phyloP scores from a whole-genome alignment of 2,888 invertebrate genomes.

The Falcaria lacertinaria region DNA sequence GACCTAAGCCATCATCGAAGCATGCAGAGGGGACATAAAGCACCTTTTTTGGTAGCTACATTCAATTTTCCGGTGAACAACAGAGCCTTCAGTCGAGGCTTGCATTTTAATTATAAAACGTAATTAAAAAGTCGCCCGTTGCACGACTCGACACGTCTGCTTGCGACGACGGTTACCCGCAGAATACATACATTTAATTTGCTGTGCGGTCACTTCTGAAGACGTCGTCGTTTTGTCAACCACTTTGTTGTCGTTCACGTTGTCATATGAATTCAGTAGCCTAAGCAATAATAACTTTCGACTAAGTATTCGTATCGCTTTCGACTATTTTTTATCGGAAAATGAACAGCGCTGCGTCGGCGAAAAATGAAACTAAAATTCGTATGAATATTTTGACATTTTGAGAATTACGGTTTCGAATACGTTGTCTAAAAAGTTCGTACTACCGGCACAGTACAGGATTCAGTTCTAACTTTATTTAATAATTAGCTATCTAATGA shows the following conservation, averaged over 20 bases:
- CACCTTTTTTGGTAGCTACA: constrained; percentile 20
- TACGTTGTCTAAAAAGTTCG: too few species aligned
- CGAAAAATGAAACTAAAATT: too few species aligned
- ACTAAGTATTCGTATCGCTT: too few species aligned
- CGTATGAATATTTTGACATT: too few species aligned
- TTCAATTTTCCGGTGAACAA: constrained; percentile 30
- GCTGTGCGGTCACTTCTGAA: constrained; percentile 40
- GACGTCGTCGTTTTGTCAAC: constrained; percentile 26
- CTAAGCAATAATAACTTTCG: too few species aligned
- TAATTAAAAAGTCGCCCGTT: constrained; percentile 42
- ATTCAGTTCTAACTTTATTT: too few species aligned
- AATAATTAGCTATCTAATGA: too few species aligned
- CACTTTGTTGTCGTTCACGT: constrained; percentile 24
- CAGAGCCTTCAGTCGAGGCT: constrained; percentile 26
- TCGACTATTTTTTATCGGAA: too few species aligned
- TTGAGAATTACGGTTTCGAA: too few species aligned
- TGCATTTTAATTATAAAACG: constrained; percentile 54
- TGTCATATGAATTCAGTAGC: constrained; percentile 4
- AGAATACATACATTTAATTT: constrained; percentile 58
- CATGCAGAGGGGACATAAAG: constrained; percentile 5
- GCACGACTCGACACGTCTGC: constrained; percentile 24
- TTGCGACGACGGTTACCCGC: constrained; percentile 27
- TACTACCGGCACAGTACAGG: too few species aligned
- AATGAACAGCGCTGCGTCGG: too few species aligned
- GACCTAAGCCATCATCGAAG: not conserved